Base-by-base conservation (phyloP, 1,140 invertebrate species). In the Babylonia areolata region DNA sequence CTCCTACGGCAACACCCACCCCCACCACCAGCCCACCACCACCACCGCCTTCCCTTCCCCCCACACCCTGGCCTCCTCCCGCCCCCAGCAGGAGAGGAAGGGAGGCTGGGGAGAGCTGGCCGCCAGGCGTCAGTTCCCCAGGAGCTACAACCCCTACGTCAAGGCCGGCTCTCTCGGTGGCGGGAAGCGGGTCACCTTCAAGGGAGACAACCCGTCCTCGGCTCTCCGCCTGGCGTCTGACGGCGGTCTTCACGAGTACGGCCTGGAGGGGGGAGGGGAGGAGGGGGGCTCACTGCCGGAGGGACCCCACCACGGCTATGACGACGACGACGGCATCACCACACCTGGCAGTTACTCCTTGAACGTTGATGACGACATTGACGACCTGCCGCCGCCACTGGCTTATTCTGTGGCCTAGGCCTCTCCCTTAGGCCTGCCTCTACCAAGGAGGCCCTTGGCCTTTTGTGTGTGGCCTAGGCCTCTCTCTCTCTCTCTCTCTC, bases 321-420 rank as follows among this genome's bases (percentile, higher is more conserved):
- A 89, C 42, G 88, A 87, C 64, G 89, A 90, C 78, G 89, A 87
- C 51, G 85, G 84, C 81, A 89, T 88, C 37, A 90, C 88, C 23
- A 90, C 87, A 0, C 89, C 89, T 33, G 89, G 89, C 33, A 90
- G 89, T 77, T 90, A 88, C 64, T 88, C 88, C 17, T 73, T 90
- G 31, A 87, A 87, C 64, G 69, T 86, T 11, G 89, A 89, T 20
- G 88, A 90, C 58, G 87, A 88, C 81, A 69, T 87, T 23, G 86
- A 87, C 23, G 40, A 42, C n/a, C 33, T 85, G 39, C 80, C 87
- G 17, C 75, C 84, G 9, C 84, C 87, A 1, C 64, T 84, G 40
- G 33, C 81, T 20, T 58, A 81, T n/a, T 81, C 80, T 54, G 9
- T 81, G 33, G 80, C 77, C 58, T 79, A 23, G 28, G 28, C 5